Evolutionary conservation across 2,888 invertebrate species (phyloP), one percentile per base, ranked within the genome.

Genomic region (Phorcus lineatus): DNA sequence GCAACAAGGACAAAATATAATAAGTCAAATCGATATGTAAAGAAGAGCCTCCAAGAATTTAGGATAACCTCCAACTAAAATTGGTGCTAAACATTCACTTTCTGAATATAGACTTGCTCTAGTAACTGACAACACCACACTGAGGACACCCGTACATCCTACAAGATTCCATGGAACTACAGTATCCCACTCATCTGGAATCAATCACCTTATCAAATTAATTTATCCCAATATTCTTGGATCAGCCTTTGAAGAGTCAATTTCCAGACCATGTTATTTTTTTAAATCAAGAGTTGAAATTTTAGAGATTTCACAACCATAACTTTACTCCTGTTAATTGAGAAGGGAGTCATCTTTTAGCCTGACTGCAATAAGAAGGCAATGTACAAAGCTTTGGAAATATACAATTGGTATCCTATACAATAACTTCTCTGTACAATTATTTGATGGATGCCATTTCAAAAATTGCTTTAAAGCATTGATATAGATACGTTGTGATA

Each of bases 81-180:
- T 62, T 62, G 62, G 62, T 62, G 28, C 62, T 62, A 62, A 28
- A 62, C 62, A 62, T 62, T 62, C 62, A 62, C 28, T 62, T 62
- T 28, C 28, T 47, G 47, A 47, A 62, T 62, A 28, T 28, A 28
- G 24, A 24, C 24, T 62, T 28, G 28, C 24, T 62, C 62, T 62
- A 62, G n/a, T 28, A 13, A 62, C 28, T 62, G 62, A 62, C 62
- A 62, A 62, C 62, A 57, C 24, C 57, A 57, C 57, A 62, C 62
- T 16, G 11, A 47, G 47, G 47, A 47, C 47, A 47, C 47, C 47
- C 47, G 47, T 47, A 47, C 47, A 47, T 47, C 47, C 13, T 47
- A 47, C 7, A 36, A 1, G 47, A 6, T 11, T 47, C 47, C 47
- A 47, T 47, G 1, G n/a, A 47, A 47, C 47, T 47, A 47, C 47